Evolutionary conservation across 2,113 vertebrate species (phyloP), one percentile per base, ranked within the genome.

Genomic region (Anhinga anhinga): DNA sequence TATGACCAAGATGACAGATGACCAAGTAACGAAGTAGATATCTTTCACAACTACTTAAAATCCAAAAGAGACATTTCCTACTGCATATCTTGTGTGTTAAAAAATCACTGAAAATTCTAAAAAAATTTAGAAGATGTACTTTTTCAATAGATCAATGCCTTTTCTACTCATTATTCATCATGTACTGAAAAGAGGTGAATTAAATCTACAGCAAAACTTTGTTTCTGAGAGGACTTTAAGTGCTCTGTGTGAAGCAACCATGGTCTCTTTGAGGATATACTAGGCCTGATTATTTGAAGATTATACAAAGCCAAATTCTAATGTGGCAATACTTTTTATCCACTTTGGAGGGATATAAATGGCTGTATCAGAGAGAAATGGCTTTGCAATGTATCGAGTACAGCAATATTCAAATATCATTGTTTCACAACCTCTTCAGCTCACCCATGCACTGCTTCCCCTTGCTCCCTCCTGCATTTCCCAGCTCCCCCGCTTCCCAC

Each of bases 331-430:
- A 29, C 9, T 89, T 73, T 79, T 29, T 62, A 55, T 45, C 9
- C 2, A 2, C 58, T 86, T 61, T 80, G 84, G 71, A 61, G 40
- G 50, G 22, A n/a, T 56, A 10, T 9, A 55, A 27, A 22, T 11
- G 42, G 8, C 52, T 76, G 7, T 15, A 29, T 21, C 50, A 58
- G 45, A 76, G 50, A 29, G 40, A 83, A 80, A n/a, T 11, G 32
- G 16, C 59, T 61, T 34, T 7, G 70, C 38, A 73, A 15, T 3
- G 36, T 13, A 22, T 9, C 5, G 3, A 65, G 34, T 0, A 1
- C 25, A 70, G 52, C 34, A 6, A 55, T 65, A 52, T 52, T 71
- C 58, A 29, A 61, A 73, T 2, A 2, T 7, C 49, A 52, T 25
- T 1, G 0, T 71, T 93, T 67, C 73, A 47, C 38, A 50, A 5